Evolutionary conservation across 2,888 invertebrate genomes (phyloP).

Genomic region (Labia minor): DNA sequence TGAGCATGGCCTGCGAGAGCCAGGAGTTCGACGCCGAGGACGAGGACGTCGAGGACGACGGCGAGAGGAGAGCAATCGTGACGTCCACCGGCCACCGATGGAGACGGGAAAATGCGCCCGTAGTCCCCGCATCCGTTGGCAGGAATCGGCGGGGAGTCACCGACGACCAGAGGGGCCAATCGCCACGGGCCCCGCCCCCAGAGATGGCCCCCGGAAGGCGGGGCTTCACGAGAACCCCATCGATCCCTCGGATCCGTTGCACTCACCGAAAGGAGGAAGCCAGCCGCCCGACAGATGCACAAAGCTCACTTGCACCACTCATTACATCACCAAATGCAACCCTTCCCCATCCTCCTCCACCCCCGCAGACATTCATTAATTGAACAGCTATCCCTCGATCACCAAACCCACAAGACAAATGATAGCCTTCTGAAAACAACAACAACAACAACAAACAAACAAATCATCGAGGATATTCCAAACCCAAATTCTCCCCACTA

Average conservation of each 20-base stretch:
- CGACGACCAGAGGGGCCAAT: slow-evolving; percentile 8
- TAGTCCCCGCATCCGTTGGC: background rate
- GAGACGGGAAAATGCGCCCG: background rate
- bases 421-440: too few species aligned
- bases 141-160: background rate
- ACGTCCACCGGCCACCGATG: background rate
- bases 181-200: background rate
- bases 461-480: too few species aligned
- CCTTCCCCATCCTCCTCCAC: too few species aligned
- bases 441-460: too few species aligned
- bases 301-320: background rate
- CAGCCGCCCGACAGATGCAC: background rate
- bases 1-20: slow-evolving; percentile 30
- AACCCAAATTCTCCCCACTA: too few species aligned
- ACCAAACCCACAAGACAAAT: too few species aligned
- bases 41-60: slow-evolving; percentile 18
- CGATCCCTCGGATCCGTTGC: background rate
- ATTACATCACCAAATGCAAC: too few species aligned
- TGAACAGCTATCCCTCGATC: too few species aligned
- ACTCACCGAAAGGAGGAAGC: too few species aligned
- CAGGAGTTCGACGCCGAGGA: slow-evolving; percentile 23
- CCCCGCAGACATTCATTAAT: too few species aligned
- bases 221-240: background rate
- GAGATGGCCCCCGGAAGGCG: slow-evolving; percentile 19
- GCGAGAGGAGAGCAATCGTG: background rate